Base-by-base conservation (phyloP, 2,888 invertebrate species). In the Brenthis daphne region DNA sequence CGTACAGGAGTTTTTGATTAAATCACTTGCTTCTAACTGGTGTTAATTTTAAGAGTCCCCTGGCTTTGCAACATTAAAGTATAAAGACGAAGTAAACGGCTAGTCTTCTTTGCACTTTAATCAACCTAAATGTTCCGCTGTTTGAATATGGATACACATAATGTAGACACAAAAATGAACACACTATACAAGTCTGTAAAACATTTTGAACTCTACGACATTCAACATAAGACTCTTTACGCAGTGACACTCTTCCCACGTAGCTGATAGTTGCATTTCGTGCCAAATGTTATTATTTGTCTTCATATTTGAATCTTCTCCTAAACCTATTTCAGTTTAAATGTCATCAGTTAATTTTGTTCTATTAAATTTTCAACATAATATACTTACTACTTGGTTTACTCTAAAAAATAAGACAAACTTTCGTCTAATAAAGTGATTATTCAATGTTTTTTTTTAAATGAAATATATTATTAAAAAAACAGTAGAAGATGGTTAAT, bases 161-260 rank as follows among this genome's bases (percentile, higher is more conserved):
- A 66, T 65, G 0, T 54, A 54, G 47, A 24, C 13, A 29, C 14
- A n/a, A 50, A 61, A 50, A 60, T n/a, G 57, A 29, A 3, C 50
- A 63, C 53, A 63, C 51, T 54, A 20, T 37, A 63, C 56, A 63
- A 43, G 43, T 58, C 55, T 3, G 29, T n/a, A 55, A 66, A 16
- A 33, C 56, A 67, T 65, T 60, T 48, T 58, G 54, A 48, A 69
- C 69, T 56, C 51, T 57, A 67, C 37, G 37, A 16, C 47, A 71
- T 68, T 64, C 20, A 37, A 68, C 76, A 84, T 85, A 83, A 68
- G 82, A 74, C 76, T 79, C 77, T 88, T 86, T 85, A 71, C 73
- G 75, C 88, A 88, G 77, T 77, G 54, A 87, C 87, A 86, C 87
- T 80, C 20, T 74, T 80, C 76, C 82, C 80, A 76, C 81, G 79